A percentile compares a stretch with the other conserved stretches of the same genome.
Evolutionary conservation across 1,140 invertebrate species (phyloP).

Genomic region (Hyposmocoma kahamanoa): DNA sequence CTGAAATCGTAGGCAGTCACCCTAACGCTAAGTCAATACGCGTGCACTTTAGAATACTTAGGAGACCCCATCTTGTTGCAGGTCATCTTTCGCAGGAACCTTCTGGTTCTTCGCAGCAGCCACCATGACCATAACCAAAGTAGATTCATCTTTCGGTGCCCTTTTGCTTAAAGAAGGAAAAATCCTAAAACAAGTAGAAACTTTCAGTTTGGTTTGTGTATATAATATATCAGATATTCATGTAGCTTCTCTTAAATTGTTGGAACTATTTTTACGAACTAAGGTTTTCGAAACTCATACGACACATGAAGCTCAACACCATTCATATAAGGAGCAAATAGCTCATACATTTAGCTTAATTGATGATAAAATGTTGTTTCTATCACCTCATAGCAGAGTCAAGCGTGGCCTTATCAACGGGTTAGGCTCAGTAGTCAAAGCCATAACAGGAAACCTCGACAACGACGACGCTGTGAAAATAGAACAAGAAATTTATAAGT

Average conservation of each 20-base stretch:
- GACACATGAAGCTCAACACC: not conserved
- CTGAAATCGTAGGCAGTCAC: constrained; percentile 28
- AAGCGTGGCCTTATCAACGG: constrained; percentile 2
- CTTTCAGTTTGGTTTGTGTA: not conserved
- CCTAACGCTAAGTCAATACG: constrained; percentile 13
- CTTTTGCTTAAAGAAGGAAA: not conserved
- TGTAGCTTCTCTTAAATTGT: not conserved
- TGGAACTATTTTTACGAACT: not conserved
- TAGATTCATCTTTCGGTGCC: not conserved
- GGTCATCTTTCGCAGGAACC: not conserved
- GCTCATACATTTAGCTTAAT: not conserved
- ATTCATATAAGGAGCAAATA: not conserved
- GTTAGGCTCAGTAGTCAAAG: not conserved
- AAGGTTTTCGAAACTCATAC: not conserved
- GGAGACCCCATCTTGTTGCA: constrained; percentile 5
- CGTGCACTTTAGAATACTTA: not conserved
- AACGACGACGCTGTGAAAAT: not conserved
- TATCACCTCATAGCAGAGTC: not conserved
- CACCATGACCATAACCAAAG: not conserved
- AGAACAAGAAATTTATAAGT: not conserved
- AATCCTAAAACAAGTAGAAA: not conserved
- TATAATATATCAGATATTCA: constrained; percentile 3
- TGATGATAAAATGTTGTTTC: not conserved
- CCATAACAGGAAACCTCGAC: not conserved
- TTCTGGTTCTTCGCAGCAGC: not conserved